phyloP scores from a whole-genome alignment of 2,797 vertebrate species.

The Morelia viridis region DNA sequence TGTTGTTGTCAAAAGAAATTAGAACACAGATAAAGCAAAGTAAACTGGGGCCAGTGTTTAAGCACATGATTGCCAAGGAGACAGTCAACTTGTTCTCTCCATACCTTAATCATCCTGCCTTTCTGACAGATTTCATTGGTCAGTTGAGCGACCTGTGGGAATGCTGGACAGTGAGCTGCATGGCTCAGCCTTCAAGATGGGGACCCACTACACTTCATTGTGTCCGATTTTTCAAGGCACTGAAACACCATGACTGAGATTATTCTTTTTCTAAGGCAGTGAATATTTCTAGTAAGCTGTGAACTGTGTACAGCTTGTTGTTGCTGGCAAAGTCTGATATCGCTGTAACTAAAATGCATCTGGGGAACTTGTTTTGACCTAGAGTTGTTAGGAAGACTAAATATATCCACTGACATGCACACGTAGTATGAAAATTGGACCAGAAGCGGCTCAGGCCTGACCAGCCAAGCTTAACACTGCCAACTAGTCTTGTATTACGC shows the following conservation, averaged over 20 bases:
- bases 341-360: not conserved
- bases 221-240: not conserved
- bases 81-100: not conserved
- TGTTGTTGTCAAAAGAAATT: not conserved
- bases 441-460: not conserved
- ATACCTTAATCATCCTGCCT: not conserved
- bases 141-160: not conserved
- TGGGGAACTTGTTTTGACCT: conserved; percentile 12
- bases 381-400: conserved; percentile 8
- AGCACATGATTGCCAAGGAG: not conserved
- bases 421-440: not conserved
- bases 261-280: not conserved
- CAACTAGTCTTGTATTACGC: not conserved
- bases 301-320: not conserved
- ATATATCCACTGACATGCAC: conserved; percentile 10
- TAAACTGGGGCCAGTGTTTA: not conserved
- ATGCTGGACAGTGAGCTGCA: not conserved
- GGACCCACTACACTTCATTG: no score
- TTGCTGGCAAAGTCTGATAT: not conserved
- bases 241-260: not conserved
- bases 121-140: not conserved
- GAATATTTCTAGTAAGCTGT: not conserved
- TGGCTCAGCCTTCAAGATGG: not conserved
- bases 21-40: not conserved
- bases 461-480: not conserved